Conservation (phyloP, 1,140 invertebrate species). For the Drosophila pruinosa region DNA sequence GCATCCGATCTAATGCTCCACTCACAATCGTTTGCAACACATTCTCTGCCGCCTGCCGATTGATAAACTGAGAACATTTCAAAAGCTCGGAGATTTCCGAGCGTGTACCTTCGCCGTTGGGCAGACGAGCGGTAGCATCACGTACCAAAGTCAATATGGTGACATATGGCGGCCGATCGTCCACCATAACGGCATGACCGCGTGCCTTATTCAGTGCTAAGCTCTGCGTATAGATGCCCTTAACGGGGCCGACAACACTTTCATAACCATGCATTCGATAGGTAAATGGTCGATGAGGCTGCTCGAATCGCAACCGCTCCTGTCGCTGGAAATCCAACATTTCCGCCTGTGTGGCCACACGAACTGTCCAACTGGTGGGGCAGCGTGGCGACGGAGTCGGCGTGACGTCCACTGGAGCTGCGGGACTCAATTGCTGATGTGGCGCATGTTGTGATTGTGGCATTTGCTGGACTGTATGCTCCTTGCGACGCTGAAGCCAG, state of each 20-base stretch:
- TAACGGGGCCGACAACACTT: slow-evolving; percentile 94
- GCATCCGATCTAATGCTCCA: slow-evolving; percentile 93
- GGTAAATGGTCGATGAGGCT: slow-evolving; percentile 93
- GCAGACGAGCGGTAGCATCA: slow-evolving; percentile 95
- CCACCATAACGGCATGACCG: slow-evolving; percentile 92
- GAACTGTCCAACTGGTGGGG: slow-evolving; percentile 91
- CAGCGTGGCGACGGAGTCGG: slow-evolving; percentile 86
- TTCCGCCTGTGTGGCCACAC: slow-evolving; percentile 90
- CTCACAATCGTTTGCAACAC: slow-evolving; percentile 93
- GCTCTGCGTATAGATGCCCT: slow-evolving; percentile 90
- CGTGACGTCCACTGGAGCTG: not conserved
- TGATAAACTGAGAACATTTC: slow-evolving; percentile 90
- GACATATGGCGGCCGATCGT: slow-evolving; percentile 94
- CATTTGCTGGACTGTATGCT: slow-evolving; percentile 27
- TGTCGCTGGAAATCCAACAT: slow-evolving; percentile 89
- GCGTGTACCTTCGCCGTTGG: slow-evolving; percentile 96
- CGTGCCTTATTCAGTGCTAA: slow-evolving; percentile 85
- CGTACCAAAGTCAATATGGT: slow-evolving; percentile 95
- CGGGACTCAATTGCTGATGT: slow-evolving; percentile 7
- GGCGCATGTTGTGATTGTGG: not conserved
- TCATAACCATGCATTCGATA: slow-evolving; percentile 93
- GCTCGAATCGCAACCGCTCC: slow-evolving; percentile 89
- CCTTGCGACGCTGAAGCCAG: slow-evolving; percentile 88
- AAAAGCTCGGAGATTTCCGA: slow-evolving; percentile 88
- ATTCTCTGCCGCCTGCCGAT: slow-evolving; percentile 88